A percentile compares a stretch with the other conserved stretches of the same genome.
phyloP scores from a whole-genome alignment of 2,113 vertebrate genomes.

The Prunella himalayana region DNA sequence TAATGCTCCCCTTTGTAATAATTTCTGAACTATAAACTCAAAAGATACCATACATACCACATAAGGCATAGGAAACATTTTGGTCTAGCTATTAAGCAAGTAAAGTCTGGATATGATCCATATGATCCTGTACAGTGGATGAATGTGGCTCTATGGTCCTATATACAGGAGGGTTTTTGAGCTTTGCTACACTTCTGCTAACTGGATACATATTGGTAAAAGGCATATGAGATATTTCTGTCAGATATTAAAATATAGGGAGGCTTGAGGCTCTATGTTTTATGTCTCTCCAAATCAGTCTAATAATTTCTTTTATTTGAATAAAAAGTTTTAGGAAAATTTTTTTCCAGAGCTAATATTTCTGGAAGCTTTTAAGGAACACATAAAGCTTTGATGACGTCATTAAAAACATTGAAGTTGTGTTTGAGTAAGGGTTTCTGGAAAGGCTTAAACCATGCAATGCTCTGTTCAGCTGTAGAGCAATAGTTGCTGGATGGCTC shows the following conservation, averaged over 20 bases:
- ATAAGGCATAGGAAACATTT: not conserved
- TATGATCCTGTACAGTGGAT: not conserved
- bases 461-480: not conserved
- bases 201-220: not conserved
- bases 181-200: not conserved
- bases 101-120: not conserved
- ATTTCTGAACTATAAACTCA: not conserved
- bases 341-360: not conserved
- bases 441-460: not conserved
- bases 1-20: not conserved
- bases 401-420: not conserved
- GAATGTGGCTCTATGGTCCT: not conserved
- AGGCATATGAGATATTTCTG: not conserved
- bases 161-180: not conserved
- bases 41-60: not conserved
- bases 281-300: not conserved
- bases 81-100: not conserved
- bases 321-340: not conserved
- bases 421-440: not conserved
- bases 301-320: slow-evolving; percentile 15
- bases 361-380: slow-evolving; percentile 18
- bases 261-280: not conserved
- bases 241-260: not conserved
- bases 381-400: not conserved
- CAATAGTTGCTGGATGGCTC: not conserved